Evolutionary conservation across 2,888 invertebrate species (phyloP).

Genomic region (Cheilosia scutellata): DNA sequence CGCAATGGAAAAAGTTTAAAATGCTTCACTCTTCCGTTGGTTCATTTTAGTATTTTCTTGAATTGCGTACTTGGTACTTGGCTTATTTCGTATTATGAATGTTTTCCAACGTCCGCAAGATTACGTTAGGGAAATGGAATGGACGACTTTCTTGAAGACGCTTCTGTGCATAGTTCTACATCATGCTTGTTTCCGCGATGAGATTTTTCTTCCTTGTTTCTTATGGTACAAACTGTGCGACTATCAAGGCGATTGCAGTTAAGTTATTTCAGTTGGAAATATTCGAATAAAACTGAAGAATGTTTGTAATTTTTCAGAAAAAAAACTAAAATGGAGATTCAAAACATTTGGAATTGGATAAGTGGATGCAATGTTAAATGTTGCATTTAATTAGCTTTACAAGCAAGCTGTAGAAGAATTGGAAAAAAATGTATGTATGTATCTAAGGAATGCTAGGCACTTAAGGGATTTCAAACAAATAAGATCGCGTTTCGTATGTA

Average conservation of each 20-base stretch:
- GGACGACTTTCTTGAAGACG: slow-evolving; percentile 25
- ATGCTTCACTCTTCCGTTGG: slow-evolving; percentile 18
- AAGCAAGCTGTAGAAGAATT: background rate
- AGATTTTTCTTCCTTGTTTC: slow-evolving; percentile 5
- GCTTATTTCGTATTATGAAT: slow-evolving; percentile 64
- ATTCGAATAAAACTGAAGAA: background rate
- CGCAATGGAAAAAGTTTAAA: slow-evolving; percentile 25
- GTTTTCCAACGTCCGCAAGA: slow-evolving; percentile 54
- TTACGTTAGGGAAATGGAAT: slow-evolving; percentile 27
- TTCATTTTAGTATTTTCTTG: slow-evolving; percentile 38
- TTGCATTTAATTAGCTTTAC: slow-evolving; percentile 18
- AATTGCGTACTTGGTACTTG: slow-evolving; percentile 55
- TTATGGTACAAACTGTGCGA: background rate
- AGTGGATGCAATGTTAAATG: slow-evolving; percentile 32
- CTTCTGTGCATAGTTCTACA: slow-evolving; percentile 32
- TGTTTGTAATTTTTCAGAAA: background rate
- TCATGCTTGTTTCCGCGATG: slow-evolving; percentile 25
- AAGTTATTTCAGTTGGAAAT: slow-evolving; percentile 29
- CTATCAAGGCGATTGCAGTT: background rate
- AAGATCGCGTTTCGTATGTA: no score
- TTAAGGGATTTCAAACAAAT: no score
- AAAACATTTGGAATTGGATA: slow-evolving; percentile 4
- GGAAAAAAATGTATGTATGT: no score
- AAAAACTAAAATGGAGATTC: background rate
- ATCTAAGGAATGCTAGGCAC: no score